Conservation (phyloP, 2,888 invertebrate genomes). For the Neoaliturus tenellus region DNA sequence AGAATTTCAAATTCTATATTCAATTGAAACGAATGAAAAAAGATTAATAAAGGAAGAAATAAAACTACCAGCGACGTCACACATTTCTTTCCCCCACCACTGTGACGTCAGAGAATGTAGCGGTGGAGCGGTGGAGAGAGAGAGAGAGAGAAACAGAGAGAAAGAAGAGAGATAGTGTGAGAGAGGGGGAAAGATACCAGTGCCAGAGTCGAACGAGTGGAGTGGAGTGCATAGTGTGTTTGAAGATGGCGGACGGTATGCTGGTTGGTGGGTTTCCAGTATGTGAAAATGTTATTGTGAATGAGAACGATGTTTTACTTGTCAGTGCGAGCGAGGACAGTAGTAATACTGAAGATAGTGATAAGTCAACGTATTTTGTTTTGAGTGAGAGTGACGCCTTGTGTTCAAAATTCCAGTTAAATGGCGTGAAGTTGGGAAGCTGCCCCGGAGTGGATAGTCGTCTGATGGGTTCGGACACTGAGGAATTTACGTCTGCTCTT, state of each 20-base stretch:
- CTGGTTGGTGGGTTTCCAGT: slow-evolving; percentile 58
- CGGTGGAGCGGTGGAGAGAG: neutral
- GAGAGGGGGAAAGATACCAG: neutral
- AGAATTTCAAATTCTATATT: too few species aligned
- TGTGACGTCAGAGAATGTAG: slow-evolving; percentile 38
- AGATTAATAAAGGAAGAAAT: neutral
- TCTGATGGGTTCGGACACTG: slow-evolving; percentile 58
- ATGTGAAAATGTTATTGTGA: slow-evolving; percentile 53
- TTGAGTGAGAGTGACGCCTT: slow-evolving; percentile 56
- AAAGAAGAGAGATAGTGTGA: too few species aligned
- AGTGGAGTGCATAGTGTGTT: slow-evolving; percentile 51
- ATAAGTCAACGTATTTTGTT: slow-evolving; percentile 53
- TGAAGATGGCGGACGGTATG: slow-evolving; percentile 63
- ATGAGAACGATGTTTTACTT: slow-evolving; percentile 54
- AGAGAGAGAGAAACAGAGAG: neutral
- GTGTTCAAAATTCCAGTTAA: slow-evolving; percentile 58
- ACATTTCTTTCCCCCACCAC: slow-evolving; percentile 34
- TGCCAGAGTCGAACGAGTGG: slow-evolving; percentile 19
- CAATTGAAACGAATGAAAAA: too few species aligned
- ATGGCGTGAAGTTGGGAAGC: slow-evolving; percentile 54
- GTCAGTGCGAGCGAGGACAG: slow-evolving; percentile 51
- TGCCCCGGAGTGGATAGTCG: slow-evolving; percentile 56
- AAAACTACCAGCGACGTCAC: slow-evolving; percentile 46
- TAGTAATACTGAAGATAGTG: slow-evolving; percentile 56
- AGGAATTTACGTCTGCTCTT: slow-evolving; percentile 54